Percentiles rank a stretch among this genome's conserved stretches.
Evolutionary conservation across 2,113 vertebrate species (phyloP).

Genomic region (Forbesichthys agassizii): DNA sequence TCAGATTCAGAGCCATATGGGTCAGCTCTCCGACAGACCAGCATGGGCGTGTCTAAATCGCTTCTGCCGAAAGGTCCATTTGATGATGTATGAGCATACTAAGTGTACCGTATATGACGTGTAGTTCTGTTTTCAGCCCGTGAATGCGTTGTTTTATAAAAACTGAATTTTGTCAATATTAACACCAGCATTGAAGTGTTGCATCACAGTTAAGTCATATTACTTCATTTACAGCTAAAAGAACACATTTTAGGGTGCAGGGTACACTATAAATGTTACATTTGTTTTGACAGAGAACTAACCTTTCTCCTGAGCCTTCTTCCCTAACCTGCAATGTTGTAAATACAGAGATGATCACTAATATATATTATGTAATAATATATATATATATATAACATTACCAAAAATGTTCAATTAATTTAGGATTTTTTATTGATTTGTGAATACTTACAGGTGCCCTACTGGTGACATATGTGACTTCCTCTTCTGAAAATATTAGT

Average conservation of each 20-base stretch:
- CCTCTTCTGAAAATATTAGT: slow-evolving; percentile 63
- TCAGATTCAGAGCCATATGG: too few relatives aligned
- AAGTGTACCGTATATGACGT: too few relatives aligned
- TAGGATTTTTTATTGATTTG: background rate
- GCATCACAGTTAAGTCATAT: too few relatives aligned
- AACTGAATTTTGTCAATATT: too few relatives aligned
- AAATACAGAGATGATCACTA: background rate
- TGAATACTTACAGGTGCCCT: slow-evolving; percentile 60
- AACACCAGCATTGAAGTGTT: too few relatives aligned
- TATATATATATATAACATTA: background rate
- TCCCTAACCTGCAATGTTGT: slow-evolving; percentile 39
- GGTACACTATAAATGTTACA: background rate
- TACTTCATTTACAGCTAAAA: background rate
- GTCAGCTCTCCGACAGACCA: too few relatives aligned
- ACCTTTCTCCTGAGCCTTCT: slow-evolving; percentile 47
- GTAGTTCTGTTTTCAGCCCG: too few relatives aligned
- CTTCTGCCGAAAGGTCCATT: too few relatives aligned
- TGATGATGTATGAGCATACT: too few relatives aligned
- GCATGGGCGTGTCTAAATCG: too few relatives aligned
- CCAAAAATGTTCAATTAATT: background rate
- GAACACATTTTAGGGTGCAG: background rate
- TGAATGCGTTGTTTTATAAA: too few relatives aligned
- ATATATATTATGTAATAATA: too few relatives aligned
- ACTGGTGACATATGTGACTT: slow-evolving; percentile 66
- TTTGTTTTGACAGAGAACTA: slow-evolving; percentile 6